Evolutionary conservation across 2,113 vertebrate genomes (phyloP).

Genomic region (Psittacula cyanocephala): DNA sequence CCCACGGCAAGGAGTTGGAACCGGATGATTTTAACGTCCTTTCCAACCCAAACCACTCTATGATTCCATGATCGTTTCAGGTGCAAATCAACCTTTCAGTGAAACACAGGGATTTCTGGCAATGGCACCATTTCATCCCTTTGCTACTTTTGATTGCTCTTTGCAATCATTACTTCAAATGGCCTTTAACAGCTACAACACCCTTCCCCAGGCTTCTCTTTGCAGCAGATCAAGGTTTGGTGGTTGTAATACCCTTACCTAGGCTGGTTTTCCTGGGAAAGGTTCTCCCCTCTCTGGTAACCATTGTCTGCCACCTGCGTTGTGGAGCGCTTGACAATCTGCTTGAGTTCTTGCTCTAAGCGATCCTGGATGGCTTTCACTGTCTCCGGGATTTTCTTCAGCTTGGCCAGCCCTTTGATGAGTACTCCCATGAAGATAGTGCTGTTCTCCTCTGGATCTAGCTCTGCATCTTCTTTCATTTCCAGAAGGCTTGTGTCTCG

Average conservation of each 20-base stretch:
- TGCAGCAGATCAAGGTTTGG: background rate
- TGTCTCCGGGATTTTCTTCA: constrained; percentile 93
- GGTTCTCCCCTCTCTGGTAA: constrained; percentile 91
- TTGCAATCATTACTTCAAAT: background rate
- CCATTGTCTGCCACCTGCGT: constrained; percentile 94
- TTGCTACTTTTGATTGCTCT: background rate
- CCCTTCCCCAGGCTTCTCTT: background rate
- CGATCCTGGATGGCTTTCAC: constrained; percentile 96
- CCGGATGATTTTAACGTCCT: background rate
- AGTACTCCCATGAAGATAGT: constrained; percentile 94
- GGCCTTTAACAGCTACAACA: rapidly evolving
- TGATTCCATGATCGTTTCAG: background rate
- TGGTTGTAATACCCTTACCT: constrained; percentile 70
- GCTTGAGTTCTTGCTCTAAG: constrained; percentile 93
- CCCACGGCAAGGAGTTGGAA: background rate
- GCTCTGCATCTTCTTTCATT: constrained; percentile 82
- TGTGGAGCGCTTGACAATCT: constrained; percentile 95
- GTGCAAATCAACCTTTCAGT: background rate
- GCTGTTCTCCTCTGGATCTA: constrained; percentile 96
- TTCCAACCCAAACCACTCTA: background rate
- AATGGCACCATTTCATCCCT: background rate
- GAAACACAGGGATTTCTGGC: background rate
- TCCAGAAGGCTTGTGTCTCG: constrained; percentile 83
- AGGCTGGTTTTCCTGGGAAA: constrained; percentile 90
- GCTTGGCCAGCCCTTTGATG: constrained; percentile 92